Conservation (phyloP, 2,797 vertebrate genomes). For the Urophycis tenuis region DNA sequence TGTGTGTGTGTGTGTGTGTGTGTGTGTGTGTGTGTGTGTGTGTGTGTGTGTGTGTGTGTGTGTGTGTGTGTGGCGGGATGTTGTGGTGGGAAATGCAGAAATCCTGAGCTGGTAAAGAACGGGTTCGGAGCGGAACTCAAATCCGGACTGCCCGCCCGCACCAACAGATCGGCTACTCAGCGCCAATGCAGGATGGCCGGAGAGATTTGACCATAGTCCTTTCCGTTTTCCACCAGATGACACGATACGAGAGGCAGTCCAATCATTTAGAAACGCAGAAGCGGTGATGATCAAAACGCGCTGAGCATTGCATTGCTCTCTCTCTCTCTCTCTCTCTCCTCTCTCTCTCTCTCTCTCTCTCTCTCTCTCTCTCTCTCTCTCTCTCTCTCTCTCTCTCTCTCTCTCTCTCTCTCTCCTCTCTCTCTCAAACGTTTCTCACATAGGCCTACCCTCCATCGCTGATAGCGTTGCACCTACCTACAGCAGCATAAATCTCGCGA, state of each 20-base stretch:
- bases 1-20: background rate
- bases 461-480: conserved; percentile 26
- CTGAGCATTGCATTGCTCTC: too few relatives aligned
- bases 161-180: too few relatives aligned
- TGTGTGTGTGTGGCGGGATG: background rate
- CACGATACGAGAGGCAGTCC: conserved; percentile 28
- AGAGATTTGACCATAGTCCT: conserved; percentile 66
- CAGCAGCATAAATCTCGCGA: conserved; percentile 40
- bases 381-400: conserved; percentile 1
- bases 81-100: conserved; percentile 25
- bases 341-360: too few relatives aligned
- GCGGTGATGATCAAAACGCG: conserved; percentile 36
- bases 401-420: conserved; percentile 18
- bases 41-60: background rate
- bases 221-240: conserved; percentile 57
- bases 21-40: background rate
- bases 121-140: too few relatives aligned
- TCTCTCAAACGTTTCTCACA: too few relatives aligned
- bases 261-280: conserved; percentile 40
- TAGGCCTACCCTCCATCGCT: too few relatives aligned
- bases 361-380: conserved; percentile 3
- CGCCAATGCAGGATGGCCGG: background rate
- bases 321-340: too few relatives aligned
- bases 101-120: conserved; percentile 7
- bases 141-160: background rate